Base-by-base conservation (phyloP, 2,113 vertebrate species). In the Hyaena hyaena region DNA sequence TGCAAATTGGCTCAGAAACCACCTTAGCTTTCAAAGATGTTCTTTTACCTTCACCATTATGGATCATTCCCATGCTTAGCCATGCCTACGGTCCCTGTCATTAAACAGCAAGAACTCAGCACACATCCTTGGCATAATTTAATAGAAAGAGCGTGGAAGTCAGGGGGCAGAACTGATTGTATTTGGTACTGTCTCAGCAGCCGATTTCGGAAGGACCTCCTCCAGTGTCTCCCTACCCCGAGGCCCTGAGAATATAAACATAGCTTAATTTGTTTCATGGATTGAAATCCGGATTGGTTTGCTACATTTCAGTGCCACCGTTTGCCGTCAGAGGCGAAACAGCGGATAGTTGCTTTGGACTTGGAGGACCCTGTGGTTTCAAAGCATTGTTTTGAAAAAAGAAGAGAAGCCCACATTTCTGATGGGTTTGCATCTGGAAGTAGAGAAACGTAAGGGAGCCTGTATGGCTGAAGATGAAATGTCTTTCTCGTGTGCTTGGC, bases 1-100 rank as follows among this genome's bases (percentile, higher is more conserved):
- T 97, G 97, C 95, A 97, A 39, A 97, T 96, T 94, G 77, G 53
- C 84, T 95, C 45, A 84, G 88, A 95, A 97, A 96, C 53, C n/a
- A 43, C 10, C 92, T 87, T 66, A 39, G 93, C 89, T 92, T 97
- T 92, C 92, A 84, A 55, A 96, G 92, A 63, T 92, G 77, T 76
- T 97, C 82, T 95, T 95, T 77, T 80, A 61, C 92, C n/a, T 93
- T 93, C 87, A 66, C 0, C 85, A 76, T 95, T 45, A 5, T 39
- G 58, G 89, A 28, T 89, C 92, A 11, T 92, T 73, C 77, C 84
- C n/a, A 33, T 39, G 92, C 92, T 92, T 53, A 76, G 50, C 53
- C 74, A 33, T 43, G 92, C 97, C 76, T 24, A 1, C 43, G 71
- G 66, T 53, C 45, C 71, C 73, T 81, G 74, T 83, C 79, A 61